A percentile compares a stretch with the other conserved stretches of the same genome.
Evolutionary conservation across 30 jellyfish, hydroid and myxozoan species (phyloP).

Genomic region (Rhopilema esculentum): DNA sequence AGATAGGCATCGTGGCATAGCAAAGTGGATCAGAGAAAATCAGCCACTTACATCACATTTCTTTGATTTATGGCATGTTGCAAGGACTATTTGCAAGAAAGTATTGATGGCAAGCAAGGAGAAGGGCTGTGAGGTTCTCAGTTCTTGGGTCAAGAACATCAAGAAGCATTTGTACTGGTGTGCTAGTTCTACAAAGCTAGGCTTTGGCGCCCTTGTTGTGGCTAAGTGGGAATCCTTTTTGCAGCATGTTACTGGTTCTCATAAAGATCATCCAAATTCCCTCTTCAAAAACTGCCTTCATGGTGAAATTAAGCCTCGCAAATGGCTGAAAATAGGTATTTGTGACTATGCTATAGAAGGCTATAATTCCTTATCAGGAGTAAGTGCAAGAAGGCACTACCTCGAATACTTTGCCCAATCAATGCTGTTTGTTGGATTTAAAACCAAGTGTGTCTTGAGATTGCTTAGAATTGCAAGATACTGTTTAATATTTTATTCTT

Average conservation of each 20-base stretch:
- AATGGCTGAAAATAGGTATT: constrained; percentile 38
- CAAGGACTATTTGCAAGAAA: constrained; percentile 23
- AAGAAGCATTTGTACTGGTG: constrained; percentile 49
- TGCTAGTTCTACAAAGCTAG: constrained; percentile 29
- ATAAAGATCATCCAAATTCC: constrained; percentile 12
- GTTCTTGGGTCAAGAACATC: constrained; percentile 8
- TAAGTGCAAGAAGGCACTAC: no score
- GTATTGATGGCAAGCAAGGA: constrained; percentile 25
- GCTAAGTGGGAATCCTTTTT: constrained; percentile 51
- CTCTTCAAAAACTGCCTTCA: constrained; percentile 26
- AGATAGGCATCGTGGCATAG: constrained; percentile 27
- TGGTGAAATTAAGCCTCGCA: constrained; percentile 17
- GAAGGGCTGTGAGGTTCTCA: background rate
- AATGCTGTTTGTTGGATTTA: background rate
- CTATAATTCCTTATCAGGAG: no score
- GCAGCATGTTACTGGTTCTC: constrained; percentile 31
- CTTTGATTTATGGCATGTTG: constrained; percentile 59
- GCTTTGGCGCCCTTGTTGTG: constrained; percentile 17
- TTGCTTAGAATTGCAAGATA: background rate
- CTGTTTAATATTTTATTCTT: background rate
- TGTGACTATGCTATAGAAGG: no score
- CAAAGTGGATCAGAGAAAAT: constrained; percentile 30
- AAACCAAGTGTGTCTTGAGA: background rate
- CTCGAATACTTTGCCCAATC: background rate
- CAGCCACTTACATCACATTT: constrained; percentile 9